Evolutionary conservation across 2,888 invertebrate species (phyloP).

Genomic region (Troilus luridus): DNA sequence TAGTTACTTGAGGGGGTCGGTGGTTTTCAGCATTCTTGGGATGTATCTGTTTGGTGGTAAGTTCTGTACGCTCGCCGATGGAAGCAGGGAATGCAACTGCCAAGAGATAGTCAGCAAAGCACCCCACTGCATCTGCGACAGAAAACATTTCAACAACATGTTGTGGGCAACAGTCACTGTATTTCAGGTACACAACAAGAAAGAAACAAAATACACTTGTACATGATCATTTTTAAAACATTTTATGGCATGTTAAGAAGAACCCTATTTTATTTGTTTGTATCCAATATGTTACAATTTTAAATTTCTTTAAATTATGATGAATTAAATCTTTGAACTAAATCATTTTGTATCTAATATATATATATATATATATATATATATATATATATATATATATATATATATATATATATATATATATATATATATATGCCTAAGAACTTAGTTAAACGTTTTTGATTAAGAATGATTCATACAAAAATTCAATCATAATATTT

Average conservation of each 20-base stretch:
- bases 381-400: not conserved
- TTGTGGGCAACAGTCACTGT: constrained; percentile 98
- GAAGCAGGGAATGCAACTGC: constrained; percentile 91
- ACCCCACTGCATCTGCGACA: constrained; percentile 94
- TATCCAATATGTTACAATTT: not conserved
- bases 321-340: not conserved
- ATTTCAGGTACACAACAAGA: constrained; percentile 84
- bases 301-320: not conserved
- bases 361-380: not conserved
- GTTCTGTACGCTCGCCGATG: constrained; percentile 98
- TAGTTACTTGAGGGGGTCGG: constrained; percentile 59
- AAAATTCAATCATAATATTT: not conserved
- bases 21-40: constrained; percentile 91
- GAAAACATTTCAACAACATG: constrained; percentile 99
- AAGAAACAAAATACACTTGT: constrained; percentile 60
- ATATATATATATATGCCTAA: not conserved
- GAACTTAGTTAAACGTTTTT: not conserved
- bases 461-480: not conserved
- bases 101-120: constrained; percentile 90
- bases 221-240: constrained; percentile 55
- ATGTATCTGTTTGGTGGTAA: constrained; percentile 99
- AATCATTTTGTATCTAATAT: not conserved
- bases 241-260: constrained; percentile 45
- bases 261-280: constrained; percentile 15
- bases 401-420: not conserved